Percentiles rank a stretch among this genome's conserved stretches.
Conservation (phyloP, 1,140 invertebrate genomes). For the Coboldia fuscipes region DNA sequence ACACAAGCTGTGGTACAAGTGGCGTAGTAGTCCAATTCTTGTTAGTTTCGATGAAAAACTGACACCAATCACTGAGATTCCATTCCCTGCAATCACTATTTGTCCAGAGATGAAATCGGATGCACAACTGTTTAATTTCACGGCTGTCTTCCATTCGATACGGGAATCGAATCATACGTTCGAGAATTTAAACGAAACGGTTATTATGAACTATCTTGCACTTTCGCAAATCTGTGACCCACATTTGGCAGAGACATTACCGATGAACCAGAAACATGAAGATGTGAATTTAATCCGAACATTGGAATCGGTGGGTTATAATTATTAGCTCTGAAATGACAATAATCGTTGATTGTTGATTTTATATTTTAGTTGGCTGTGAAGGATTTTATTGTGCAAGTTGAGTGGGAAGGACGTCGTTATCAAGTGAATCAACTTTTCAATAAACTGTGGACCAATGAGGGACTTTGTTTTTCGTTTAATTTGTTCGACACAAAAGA, state of each 20-base stretch:
- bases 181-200: no score
- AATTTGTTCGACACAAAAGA: constrained; percentile 36
- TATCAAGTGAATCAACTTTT: no score
- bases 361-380: no score
- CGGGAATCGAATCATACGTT: no score
- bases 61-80: constrained; percentile 33
- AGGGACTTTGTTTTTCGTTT: constrained; percentile 46
- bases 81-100: constrained; percentile 35
- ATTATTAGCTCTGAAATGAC: no score
- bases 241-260: constrained; percentile 9
- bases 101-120: constrained; percentile 37
- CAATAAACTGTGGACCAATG: constrained; percentile 37
- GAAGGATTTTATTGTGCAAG: no score
- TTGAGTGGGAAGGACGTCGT: no score
- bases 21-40: constrained; percentile 35
- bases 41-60: constrained; percentile 34
- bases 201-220: no score
- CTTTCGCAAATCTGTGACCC: constrained; percentile 15
- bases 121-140: constrained; percentile 28
- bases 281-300: no score
- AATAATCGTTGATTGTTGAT: no score
- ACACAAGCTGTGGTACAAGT: constrained; percentile 31
- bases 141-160: constrained; percentile 16
- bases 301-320: no score
- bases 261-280: not conserved